Percentiles rank a stretch among this genome's conserved stretches.
Conservation (phyloP, 2,888 invertebrate species). For the Drosophila neutralis region DNA sequence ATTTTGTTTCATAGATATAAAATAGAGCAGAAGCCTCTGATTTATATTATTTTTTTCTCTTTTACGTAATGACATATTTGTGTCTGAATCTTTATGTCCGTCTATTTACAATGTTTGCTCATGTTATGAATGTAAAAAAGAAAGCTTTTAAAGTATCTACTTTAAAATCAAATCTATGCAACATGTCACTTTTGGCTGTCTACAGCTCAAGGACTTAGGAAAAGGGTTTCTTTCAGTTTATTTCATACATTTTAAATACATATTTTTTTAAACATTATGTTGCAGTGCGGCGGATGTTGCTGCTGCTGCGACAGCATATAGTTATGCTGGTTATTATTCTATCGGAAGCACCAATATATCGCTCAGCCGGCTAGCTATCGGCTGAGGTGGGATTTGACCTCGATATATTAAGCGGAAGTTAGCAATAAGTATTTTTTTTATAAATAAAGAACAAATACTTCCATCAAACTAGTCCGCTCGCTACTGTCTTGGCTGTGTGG, state of each 20-base stretch:
- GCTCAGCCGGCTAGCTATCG: too few relatives aligned
- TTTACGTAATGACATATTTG: background rate
- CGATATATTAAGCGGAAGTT: too few relatives aligned
- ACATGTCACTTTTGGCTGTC: background rate
- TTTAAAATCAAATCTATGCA: background rate
- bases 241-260: background rate
- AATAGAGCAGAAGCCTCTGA: background rate
- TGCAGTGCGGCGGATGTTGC: constrained; percentile 11
- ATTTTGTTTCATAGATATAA: background rate
- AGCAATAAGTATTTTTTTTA: too few relatives aligned
- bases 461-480: too few relatives aligned
- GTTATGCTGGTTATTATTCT: constrained; percentile 59
- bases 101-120: constrained; percentile 2
- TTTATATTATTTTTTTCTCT: background rate
- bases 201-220: background rate
- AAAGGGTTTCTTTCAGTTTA: background rate
- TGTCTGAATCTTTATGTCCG: constrained; percentile 7
- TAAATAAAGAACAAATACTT: too few relatives aligned
- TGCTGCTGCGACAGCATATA: constrained; percentile 35
- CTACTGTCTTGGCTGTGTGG: too few relatives aligned
- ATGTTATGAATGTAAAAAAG: background rate
- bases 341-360: too few relatives aligned
- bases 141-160: background rate
- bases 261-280: background rate
- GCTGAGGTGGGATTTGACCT: too few relatives aligned